These are phyloP conservation scores for Icerya purchasi DNA, from an alignment of 2,888 invertebrate species.

Conservation along the genomic window DNA sequence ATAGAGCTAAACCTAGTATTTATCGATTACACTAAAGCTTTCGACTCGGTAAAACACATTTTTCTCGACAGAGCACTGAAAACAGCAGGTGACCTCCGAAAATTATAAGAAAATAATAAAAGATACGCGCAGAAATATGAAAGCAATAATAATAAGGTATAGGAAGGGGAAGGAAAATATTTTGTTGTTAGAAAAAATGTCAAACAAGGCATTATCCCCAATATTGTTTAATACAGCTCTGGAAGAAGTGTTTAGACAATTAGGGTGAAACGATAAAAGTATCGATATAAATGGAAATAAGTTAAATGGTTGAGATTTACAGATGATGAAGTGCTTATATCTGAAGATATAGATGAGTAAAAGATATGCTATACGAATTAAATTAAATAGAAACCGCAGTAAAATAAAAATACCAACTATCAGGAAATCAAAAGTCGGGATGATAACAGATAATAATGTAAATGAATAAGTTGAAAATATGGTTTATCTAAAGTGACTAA, in stretches of 20 bases:
- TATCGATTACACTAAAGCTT: constrained; percentile 9
- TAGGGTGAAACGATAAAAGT: neutral
- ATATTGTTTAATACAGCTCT: neutral
- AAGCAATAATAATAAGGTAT: neutral
- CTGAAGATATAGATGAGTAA: neutral
- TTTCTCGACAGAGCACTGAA: neutral
- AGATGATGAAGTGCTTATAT: constrained; percentile 6
- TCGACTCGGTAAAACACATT: neutral
- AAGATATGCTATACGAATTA: constrained; percentile 2
- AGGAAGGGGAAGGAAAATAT: neutral
- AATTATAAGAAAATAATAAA: neutral
- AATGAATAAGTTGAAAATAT: neutral
- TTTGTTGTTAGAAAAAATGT: constrained; percentile 2
- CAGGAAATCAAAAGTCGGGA: neutral
- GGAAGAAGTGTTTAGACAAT: constrained; percentile 2
- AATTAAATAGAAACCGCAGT: neutral
- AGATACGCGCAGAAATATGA: neutral
- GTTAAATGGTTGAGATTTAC: constrained; percentile 7
- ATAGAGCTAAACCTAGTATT: constrained; percentile 6
- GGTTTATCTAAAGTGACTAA: constrained; percentile 1
- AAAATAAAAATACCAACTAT: neutral
- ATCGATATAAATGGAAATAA: constrained; percentile 2
- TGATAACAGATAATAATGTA: neutral
- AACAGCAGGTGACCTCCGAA: neutral
- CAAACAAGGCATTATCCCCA: constrained; percentile 6